phyloP scores from a whole-genome alignment of 2,113 vertebrate species.

The Barnardius zonarius region DNA sequence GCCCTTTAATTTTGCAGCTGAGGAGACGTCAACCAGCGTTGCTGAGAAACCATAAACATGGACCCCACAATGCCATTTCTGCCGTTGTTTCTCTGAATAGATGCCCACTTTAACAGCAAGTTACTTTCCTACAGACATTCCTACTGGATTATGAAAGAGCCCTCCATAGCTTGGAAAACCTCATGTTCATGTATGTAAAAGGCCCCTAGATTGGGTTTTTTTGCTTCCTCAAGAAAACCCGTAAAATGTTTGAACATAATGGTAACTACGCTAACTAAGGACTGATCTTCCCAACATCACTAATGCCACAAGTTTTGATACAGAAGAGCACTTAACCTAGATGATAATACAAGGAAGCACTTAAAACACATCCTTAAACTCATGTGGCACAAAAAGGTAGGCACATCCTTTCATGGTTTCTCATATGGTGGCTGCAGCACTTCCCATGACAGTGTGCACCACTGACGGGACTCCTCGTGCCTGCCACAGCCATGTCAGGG shows the following conservation, averaged over 20 bases:
- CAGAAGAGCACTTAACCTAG: background rate
- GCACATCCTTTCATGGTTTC: rapidly evolving
- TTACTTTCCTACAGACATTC: slow-evolving; percentile 15
- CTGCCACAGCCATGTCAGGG: background rate
- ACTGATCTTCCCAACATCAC: background rate
- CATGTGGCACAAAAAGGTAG: rapidly evolving
- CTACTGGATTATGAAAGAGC: slow-evolving; percentile 28
- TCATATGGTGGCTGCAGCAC: rapidly evolving
- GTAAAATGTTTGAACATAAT: background rate
- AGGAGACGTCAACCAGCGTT: slow-evolving; percentile 19
- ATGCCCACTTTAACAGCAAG: background rate
- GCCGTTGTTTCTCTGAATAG: slow-evolving; percentile 27
- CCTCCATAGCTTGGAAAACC: background rate
- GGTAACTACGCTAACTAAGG: background rate
- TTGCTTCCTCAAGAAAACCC: background rate
- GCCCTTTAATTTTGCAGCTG: slow-evolving; percentile 22
- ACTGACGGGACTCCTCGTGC: rapidly evolving
- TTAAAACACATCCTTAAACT: background rate
- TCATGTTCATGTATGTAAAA: background rate
- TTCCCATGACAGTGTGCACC: rapidly evolving
- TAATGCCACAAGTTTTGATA: background rate
- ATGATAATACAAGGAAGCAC: background rate
- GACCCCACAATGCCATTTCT: slow-evolving; percentile 51
- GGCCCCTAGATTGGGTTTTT: rapidly evolving
- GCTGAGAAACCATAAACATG: slow-evolving; percentile 61